These are phyloP conservation scores for Alethe diademata DNA, from an alignment of 2,113 vertebrate genomes.

Conservation along the genomic window DNA sequence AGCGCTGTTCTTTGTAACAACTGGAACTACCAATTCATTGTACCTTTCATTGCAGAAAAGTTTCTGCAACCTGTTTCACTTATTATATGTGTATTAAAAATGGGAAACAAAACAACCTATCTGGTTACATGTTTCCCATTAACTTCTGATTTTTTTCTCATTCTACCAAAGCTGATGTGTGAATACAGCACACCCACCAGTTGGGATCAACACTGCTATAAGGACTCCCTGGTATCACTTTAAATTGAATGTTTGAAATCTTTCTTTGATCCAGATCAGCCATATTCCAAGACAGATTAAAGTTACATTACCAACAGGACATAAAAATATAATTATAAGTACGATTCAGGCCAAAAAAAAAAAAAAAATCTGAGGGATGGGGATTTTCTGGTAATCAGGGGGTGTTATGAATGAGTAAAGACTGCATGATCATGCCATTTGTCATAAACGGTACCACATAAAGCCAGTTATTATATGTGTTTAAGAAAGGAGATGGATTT, in stretches of 20 bases:
- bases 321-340: conserved; percentile 59
- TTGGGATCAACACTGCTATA: neutral
- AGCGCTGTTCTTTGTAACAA: neutral
- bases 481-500: conserved; percentile 30
- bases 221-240: neutral
- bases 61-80: conserved; percentile 52
- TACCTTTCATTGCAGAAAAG: neutral
- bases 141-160: conserved; percentile 70
- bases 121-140: conserved; percentile 76
- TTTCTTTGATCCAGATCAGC: neutral
- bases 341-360: conserved; percentile 28
- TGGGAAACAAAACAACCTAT: conserved; percentile 70
- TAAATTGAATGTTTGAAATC: neutral
- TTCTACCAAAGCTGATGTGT: conserved; percentile 67
- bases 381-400: conserved; percentile 67
- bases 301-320: conserved; percentile 1
- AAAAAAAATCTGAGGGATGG: conserved; percentile 53
- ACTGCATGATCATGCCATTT: conserved; percentile 63
- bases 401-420: conserved; percentile 67
- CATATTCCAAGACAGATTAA: conserved; percentile 17
- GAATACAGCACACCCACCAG: conserved; percentile 3
- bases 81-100: conserved; percentile 73
- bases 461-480: conserved; percentile 36
- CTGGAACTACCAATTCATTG: neutral
- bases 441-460: conserved; percentile 59